phyloP scores from a whole-genome alignment of 2,797 vertebrate species.

The Dicrostonyx torquatus region DNA sequence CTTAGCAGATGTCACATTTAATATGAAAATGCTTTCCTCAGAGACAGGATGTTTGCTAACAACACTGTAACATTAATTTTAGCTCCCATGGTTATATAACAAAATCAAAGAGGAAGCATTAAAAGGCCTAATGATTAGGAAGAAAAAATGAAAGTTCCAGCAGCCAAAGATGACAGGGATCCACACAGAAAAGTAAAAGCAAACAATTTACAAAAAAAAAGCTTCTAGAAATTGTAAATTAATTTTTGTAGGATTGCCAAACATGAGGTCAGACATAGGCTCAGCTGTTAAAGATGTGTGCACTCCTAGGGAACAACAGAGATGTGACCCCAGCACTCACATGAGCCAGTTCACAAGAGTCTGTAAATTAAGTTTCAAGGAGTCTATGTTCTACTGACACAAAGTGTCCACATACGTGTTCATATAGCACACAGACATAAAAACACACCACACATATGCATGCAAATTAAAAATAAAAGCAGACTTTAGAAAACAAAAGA shows the following conservation, averaged over 20 bases:
- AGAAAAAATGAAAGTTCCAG: not conserved
- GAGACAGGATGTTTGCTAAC: not conserved
- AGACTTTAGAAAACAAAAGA: not conserved
- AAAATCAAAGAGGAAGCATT: not conserved
- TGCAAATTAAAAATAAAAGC: not conserved
- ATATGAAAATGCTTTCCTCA: not conserved
- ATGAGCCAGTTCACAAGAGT: not conserved
- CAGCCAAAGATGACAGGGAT: not conserved
- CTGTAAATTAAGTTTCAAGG: not conserved
- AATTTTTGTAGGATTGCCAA: not conserved
- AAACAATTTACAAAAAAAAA: not conserved
- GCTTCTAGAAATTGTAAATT: not conserved
- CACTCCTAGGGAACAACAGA: not conserved
- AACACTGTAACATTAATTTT: not conserved
- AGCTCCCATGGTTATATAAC: not conserved
- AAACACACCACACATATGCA: not conserved
- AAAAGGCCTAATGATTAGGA: not conserved
- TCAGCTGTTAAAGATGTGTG: not conserved
- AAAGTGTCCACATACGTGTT: not conserved
- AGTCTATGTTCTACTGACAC: not conserved
- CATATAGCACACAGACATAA: not conserved
- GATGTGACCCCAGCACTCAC: not conserved
- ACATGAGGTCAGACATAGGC: not conserved
- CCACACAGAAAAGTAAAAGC: not conserved
- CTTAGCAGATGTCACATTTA: not conserved